Percentiles rank a stretch among this genome's conserved stretches.
phyloP scores from a whole-genome alignment of 2,113 vertebrate genomes.

The Zosterops pallidus region DNA sequence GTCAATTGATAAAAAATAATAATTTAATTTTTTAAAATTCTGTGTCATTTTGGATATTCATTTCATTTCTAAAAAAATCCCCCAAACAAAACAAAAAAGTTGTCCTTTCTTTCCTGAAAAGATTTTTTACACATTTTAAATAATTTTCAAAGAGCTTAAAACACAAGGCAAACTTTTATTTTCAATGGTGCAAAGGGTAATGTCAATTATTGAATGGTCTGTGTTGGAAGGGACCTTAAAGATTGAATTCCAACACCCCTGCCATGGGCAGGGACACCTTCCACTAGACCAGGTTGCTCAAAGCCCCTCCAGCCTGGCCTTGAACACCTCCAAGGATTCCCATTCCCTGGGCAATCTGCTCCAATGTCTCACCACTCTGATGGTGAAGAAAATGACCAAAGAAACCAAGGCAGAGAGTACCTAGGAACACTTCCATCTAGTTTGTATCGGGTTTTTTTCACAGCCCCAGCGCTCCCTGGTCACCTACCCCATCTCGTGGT shows the following conservation, averaged over 20 bases:
- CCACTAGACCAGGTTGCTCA: background rate
- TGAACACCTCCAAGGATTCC: background rate
- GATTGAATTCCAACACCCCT: rapidly evolving
- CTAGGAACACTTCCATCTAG: background rate
- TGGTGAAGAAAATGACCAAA: background rate
- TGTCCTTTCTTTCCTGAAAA: background rate
- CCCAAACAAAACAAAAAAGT: background rate
- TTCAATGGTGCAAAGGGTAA: background rate
- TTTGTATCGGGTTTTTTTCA: rapidly evolving
- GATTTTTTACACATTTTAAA: background rate
- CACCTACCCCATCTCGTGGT: conserved; percentile 35
- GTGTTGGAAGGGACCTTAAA: background rate
- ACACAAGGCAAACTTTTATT: background rate
- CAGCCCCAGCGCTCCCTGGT: rapidly evolving
- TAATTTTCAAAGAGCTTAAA: background rate
- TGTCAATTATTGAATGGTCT: background rate
- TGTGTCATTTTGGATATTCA: background rate
- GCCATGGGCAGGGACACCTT: background rate
- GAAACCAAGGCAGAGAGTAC: background rate
- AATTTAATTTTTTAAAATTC: background rate
- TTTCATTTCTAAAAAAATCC: background rate
- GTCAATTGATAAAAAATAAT: background rate
- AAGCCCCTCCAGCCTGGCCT: background rate
- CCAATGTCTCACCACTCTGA: background rate
- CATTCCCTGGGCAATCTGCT: background rate